Percentiles rank a stretch among this genome's conserved stretches.
Conservation (phyloP, 35 echinoderm and acorn worm genomes). For the Stichopus chloronotus region DNA sequence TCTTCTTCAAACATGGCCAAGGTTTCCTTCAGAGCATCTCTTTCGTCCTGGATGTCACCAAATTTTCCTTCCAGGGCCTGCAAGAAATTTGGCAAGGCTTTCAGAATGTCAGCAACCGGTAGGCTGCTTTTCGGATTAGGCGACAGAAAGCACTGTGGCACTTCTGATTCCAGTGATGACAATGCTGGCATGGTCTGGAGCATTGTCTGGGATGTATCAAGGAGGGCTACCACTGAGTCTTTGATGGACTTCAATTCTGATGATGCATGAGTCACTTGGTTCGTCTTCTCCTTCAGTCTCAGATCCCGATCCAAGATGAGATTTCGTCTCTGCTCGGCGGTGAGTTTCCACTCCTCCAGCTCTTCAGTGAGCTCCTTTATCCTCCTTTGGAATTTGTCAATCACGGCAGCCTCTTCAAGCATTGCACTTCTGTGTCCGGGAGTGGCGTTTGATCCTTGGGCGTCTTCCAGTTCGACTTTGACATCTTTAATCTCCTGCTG, state of each 20-base stretch:
- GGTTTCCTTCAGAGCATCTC: background rate
- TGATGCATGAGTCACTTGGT: background rate
- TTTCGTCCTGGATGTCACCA: background rate
- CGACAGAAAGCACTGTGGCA: constrained; percentile 24
- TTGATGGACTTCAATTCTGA: constrained; percentile 3
- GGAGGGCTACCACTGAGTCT: background rate
- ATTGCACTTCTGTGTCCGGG: background rate
- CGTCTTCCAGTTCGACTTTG: constrained; percentile 36
- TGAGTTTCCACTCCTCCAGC: constrained; percentile 41
- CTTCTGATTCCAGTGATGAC: background rate
- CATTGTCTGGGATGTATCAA: background rate
- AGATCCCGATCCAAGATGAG: constrained; percentile 37
- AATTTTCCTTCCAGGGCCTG: constrained; percentile 24
- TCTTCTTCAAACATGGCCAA: background rate
- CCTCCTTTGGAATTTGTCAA: background rate
- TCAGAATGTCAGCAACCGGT: background rate
- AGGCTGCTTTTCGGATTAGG: background rate
- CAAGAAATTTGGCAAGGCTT: constrained; percentile 31
- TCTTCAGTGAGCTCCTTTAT: background rate
- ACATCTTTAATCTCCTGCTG: constrained; percentile 49
- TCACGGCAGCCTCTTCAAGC: background rate
- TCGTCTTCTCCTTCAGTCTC: constrained; percentile 34
- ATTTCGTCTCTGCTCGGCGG: constrained; percentile 33
- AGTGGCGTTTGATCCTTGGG: background rate
- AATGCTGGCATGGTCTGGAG: constrained; percentile 31